Evolutionary conservation across 2,888 invertebrate species (phyloP).

Genomic region (Lutraria lutraria): DNA sequence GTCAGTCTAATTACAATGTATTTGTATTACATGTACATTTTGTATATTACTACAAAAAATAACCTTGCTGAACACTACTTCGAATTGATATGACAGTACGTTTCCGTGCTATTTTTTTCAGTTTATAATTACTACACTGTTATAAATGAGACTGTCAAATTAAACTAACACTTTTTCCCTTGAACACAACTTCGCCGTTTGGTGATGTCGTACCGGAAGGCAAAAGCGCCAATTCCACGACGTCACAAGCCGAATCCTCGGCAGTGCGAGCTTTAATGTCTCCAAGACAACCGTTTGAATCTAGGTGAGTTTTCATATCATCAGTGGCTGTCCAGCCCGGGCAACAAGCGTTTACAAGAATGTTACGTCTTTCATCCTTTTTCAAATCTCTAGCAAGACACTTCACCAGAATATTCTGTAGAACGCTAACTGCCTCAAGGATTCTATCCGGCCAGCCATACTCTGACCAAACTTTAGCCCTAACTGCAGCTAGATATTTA

Average conservation of each 20-base stretch:
- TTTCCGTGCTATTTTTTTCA: no score
- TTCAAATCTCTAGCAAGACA: conserved; percentile 64
- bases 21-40: no score
- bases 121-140: no score
- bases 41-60: no score
- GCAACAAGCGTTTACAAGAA: conserved; percentile 76
- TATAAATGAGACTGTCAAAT: background rate
- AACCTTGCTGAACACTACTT: no score
- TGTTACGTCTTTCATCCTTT: conserved; percentile 65
- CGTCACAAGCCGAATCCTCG: conserved; percentile 69
- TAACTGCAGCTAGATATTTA: conserved; percentile 70
- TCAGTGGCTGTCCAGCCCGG: conserved; percentile 75
- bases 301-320: conserved; percentile 68
- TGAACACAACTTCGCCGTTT: conserved; percentile 70
- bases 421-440: conserved; percentile 64
- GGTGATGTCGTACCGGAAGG: conserved; percentile 69
- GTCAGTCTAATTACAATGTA: no score
- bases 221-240: conserved; percentile 72
- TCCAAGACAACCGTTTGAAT: conserved; percentile 66
- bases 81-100: no score
- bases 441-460: conserved; percentile 77
- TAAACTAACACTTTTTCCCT: conserved; percentile 57
- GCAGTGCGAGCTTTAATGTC: conserved; percentile 61
- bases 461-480: conserved; percentile 67
- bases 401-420: conserved; percentile 68